Conservation (phyloP, 2,113 vertebrate species). For the Callipepla squamata region DNA sequence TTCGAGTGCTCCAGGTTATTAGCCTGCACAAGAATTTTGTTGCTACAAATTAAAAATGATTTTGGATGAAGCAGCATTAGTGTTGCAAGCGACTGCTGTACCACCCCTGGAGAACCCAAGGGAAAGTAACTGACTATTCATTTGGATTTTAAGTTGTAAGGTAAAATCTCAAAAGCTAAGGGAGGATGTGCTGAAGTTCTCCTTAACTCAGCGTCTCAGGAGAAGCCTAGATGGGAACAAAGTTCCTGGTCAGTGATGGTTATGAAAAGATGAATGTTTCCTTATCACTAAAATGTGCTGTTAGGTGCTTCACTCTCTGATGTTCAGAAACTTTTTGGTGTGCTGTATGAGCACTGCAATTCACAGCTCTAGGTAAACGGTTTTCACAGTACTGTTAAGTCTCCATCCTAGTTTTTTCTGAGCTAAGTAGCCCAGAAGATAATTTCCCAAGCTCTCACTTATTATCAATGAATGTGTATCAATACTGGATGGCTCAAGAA, state of each 20-base stretch:
- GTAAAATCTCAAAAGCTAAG: not conserved
- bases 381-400: not conserved
- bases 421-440: not conserved
- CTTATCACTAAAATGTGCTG: not conserved
- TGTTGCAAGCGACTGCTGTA: not conserved
- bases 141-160: not conserved
- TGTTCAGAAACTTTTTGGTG: not conserved
- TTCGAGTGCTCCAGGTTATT: not conserved
- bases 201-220: not conserved
- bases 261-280: not conserved
- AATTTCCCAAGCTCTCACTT: not conserved
- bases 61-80: not conserved
- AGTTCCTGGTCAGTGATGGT: not conserved
- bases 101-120: not conserved
- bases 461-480: not conserved
- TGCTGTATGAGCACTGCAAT: not conserved
- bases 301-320: not conserved
- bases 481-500: not conserved
- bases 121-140: not conserved
- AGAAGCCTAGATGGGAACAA: not conserved
- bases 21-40: not conserved
- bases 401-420: not conserved
- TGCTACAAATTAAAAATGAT: not conserved
- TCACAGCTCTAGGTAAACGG: not conserved
- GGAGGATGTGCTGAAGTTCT: not conserved